These are phyloP conservation scores for Polia nebulosa DNA, from an alignment of 2,888 invertebrate genomes.

Conservation along the genomic window DNA sequence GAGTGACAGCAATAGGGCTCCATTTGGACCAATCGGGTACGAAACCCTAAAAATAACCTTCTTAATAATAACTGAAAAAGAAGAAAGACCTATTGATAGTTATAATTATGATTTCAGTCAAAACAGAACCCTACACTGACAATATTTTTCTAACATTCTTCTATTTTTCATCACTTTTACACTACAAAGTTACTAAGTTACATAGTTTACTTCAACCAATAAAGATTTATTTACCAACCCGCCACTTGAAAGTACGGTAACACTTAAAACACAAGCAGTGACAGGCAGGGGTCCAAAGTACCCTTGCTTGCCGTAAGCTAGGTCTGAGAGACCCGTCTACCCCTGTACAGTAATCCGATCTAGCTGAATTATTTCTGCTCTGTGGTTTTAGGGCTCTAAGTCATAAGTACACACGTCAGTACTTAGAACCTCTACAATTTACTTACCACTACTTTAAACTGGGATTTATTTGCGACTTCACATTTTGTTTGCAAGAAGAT, in stretches of 20 bases:
- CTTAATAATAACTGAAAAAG: neutral
- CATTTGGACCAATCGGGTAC: too few relatives aligned
- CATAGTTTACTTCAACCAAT: neutral
- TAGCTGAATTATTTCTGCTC: constrained; percentile 44
- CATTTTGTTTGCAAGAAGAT: constrained; percentile 4
- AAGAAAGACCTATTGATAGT: too few relatives aligned
- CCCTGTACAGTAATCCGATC: constrained; percentile 46
- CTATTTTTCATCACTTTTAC: too few relatives aligned
- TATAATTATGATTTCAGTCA: neutral
- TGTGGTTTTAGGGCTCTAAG: constrained; percentile 39
- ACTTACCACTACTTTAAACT: constrained; percentile 15
- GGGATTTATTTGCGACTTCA: constrained; percentile 12
- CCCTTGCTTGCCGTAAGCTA: constrained; percentile 6
- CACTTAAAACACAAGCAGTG: constrained; percentile 16
- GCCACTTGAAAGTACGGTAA: constrained; percentile 10
- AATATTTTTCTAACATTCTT: too few relatives aligned
- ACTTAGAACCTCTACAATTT: constrained; percentile 1
- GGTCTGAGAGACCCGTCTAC: constrained; percentile 23
- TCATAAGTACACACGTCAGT: constrained; percentile 38
- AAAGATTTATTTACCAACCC: neutral
- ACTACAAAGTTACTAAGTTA: too few relatives aligned
- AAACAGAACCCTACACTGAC: neutral
- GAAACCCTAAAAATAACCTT: neutral
- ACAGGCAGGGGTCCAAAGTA: constrained; percentile 20
- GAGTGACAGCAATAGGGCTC: too few relatives aligned